A percentile compares a stretch with the other conserved stretches of the same genome.
Conservation (phyloP, 1,140 invertebrate genomes). For the Caenorhabditis briggsae region DNA sequence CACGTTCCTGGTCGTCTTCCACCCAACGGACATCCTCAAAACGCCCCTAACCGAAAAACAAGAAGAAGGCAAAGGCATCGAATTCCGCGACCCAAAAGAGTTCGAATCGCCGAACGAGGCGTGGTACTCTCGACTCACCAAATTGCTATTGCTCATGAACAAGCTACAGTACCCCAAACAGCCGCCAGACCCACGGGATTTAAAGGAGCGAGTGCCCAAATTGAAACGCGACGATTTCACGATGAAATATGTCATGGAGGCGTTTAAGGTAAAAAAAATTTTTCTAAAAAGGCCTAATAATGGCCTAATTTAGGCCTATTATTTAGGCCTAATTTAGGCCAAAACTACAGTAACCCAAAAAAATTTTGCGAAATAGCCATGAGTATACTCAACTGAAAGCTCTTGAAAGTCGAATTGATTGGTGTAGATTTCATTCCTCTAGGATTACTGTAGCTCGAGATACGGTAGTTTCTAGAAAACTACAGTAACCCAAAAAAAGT, state of each 20-base stretch:
- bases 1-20: slow-evolving; percentile 62
- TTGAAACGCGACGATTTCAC: not conserved
- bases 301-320: too few species aligned
- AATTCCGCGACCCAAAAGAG: slow-evolving; percentile 23
- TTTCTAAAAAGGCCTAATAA: too few species aligned
- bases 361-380: too few species aligned
- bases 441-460: too few species aligned
- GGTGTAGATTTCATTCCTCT: too few species aligned
- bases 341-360: too few species aligned
- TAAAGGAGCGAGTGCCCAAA: slow-evolving; percentile 3
- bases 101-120: slow-evolving; percentile 21
- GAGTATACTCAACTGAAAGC: too few species aligned
- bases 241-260: slow-evolving; percentile 18
- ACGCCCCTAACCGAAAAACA: slow-evolving; percentile 26
- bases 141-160: slow-evolving; percentile 34
- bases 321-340: too few species aligned
- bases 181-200: not conserved
- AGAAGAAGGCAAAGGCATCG: slow-evolving; percentile 12
- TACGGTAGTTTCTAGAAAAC: too few species aligned
- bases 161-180: not conserved
- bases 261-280: not conserved
- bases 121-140: slow-evolving; percentile 23
- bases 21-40: slow-evolving; percentile 26
- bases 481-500: too few species aligned
- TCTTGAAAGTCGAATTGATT: too few species aligned